These are phyloP conservation scores for Sternarchorhynchus goeldii DNA, from an alignment of 2,797 vertebrate species.

Conservation along the genomic window DNA sequence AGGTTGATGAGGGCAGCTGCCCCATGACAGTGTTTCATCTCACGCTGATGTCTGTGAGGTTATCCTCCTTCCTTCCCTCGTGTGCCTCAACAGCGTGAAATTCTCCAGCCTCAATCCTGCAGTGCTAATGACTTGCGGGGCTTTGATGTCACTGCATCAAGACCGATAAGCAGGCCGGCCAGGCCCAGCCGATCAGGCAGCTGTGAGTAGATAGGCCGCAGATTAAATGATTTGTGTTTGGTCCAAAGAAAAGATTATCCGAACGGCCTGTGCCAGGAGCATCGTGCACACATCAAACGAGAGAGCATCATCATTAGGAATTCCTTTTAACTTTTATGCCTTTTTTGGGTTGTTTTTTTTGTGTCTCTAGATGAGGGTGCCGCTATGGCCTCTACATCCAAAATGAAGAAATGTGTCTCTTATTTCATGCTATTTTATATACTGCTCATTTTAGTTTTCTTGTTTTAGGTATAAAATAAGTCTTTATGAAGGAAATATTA, in stretches of 20 bases:
- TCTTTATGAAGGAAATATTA: background rate
- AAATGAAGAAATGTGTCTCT: constrained; percentile 19
- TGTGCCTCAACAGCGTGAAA: constrained; percentile 45
- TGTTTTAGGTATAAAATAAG: background rate
- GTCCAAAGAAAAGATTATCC: constrained; percentile 46
- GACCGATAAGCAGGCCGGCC: constrained; percentile 55
- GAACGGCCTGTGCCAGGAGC: constrained; percentile 40
- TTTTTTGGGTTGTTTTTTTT: constrained; percentile 28
- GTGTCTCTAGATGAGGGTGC: constrained; percentile 13
- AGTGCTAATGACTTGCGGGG: constrained; percentile 52
- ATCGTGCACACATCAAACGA: constrained; percentile 39
- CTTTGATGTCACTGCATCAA: constrained; percentile 51
- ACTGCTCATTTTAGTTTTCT: too few species aligned
- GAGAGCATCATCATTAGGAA: constrained; percentile 40
- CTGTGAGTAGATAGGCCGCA: constrained; percentile 36
- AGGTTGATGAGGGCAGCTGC: constrained; percentile 48
- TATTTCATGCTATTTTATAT: background rate
- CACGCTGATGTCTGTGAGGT: constrained; percentile 55
- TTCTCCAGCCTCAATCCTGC: constrained; percentile 40
- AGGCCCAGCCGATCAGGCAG: constrained; percentile 41
- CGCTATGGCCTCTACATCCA: constrained; percentile 3
- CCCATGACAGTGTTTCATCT: constrained; percentile 54
- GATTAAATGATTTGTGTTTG: constrained; percentile 52
- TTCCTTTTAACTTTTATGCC: constrained; percentile 14
- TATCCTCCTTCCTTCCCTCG: constrained; percentile 38